These are phyloP conservation scores for Tinea pellionella DNA, from an alignment of 2,888 invertebrate genomes.

Conservation along the genomic window DNA sequence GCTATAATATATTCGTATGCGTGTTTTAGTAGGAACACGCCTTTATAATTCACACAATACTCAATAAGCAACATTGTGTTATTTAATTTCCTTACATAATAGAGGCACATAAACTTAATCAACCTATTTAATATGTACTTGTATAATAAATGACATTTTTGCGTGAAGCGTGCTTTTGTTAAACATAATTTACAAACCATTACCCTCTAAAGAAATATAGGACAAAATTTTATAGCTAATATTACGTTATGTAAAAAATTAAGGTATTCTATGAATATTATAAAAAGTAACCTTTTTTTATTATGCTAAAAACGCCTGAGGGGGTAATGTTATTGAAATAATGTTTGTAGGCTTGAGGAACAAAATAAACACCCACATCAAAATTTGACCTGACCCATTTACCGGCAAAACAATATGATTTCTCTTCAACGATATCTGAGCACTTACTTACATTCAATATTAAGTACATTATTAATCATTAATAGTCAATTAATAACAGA, in stretches of 20 bases:
- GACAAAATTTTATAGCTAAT: neutral
- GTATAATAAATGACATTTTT: constrained; percentile 8
- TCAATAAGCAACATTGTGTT: neutral
- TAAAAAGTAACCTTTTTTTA: neutral
- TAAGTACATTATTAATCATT: too few relatives aligned
- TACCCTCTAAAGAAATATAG: neutral
- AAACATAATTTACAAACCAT: neutral
- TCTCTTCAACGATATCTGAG: neutral
- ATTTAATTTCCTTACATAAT: constrained; percentile 6
- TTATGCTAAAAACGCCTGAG: neutral
- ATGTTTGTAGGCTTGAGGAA: neutral
- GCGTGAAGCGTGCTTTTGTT: neutral
- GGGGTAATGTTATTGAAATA: neutral
- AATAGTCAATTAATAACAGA: too few relatives aligned
- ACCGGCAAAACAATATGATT: neutral
- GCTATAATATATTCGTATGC: neutral
- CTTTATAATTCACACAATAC: neutral
- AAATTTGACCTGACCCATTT: neutral
- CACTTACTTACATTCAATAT: neutral
- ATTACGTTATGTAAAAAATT: neutral
- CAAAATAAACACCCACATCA: neutral
- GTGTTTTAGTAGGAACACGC: neutral
- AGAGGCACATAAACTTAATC: constrained; percentile 1
- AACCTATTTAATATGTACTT: neutral
- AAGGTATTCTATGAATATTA: neutral